Conservation (phyloP, 2,113 vertebrate genomes). For the Anser cygnoides region DNA sequence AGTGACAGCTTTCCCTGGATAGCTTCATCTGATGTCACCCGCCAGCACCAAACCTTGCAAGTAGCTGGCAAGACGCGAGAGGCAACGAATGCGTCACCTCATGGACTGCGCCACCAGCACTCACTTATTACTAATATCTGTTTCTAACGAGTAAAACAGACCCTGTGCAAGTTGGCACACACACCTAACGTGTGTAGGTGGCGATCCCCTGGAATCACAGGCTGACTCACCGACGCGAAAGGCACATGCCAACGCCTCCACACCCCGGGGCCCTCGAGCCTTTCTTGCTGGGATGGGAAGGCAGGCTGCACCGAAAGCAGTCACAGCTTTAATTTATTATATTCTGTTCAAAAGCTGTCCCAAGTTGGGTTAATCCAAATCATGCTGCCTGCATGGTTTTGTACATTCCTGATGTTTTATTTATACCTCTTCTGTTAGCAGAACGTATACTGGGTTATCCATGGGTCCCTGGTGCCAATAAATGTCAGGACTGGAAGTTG, state of each 20-base stretch:
- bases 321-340: background rate
- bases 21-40: rapidly evolving
- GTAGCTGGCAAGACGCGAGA: background rate
- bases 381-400: background rate
- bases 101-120: background rate
- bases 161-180: background rate
- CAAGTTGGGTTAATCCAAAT: background rate
- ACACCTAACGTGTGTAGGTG: background rate
- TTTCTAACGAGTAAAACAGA: background rate
- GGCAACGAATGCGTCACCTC: background rate
- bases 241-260: background rate
- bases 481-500: background rate
- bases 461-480: background rate
- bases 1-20: background rate
- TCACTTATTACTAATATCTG: background rate
- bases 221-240: background rate
- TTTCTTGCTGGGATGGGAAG: background rate
- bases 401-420: background rate
- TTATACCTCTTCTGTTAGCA: background rate
- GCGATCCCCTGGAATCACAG: background rate
- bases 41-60: background rate
- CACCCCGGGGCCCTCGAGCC: rapidly evolving
- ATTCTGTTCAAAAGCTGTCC: background rate
- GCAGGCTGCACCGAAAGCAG: rapidly evolving
- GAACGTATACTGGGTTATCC: background rate